These are phyloP conservation scores for Amphipyra berbera DNA, from an alignment of 2,888 invertebrate genomes.

Conservation along the genomic window DNA sequence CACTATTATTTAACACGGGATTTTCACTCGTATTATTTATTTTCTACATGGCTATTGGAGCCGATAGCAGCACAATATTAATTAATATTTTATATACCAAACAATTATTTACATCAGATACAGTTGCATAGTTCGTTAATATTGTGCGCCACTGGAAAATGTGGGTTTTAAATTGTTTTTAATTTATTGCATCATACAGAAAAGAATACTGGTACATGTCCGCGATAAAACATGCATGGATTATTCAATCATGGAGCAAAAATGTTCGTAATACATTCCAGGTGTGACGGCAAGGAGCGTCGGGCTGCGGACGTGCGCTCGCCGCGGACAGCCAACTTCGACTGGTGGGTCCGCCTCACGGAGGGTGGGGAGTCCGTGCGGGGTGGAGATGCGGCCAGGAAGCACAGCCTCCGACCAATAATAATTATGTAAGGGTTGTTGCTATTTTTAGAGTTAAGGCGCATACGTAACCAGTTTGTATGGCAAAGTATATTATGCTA, in stretches of 20 bases:
- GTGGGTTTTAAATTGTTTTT: slow-evolving; percentile 10
- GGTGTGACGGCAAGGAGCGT: slow-evolving; percentile 40
- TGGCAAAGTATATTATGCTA: slow-evolving; percentile 66
- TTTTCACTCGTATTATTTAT: slow-evolving; percentile 46
- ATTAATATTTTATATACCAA: slow-evolving; percentile 17
- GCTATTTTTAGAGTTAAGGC: slow-evolving; percentile 83
- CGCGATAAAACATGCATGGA: slow-evolving; percentile 31
- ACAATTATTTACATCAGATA: slow-evolving; percentile 32
- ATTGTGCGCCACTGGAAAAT: slow-evolving; percentile 26
- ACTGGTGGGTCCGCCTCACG: slow-evolving; percentile 65
- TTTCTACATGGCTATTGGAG: slow-evolving; percentile 27
- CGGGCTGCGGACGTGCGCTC: slow-evolving; percentile 60
- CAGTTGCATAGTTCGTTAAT: slow-evolving; percentile 28
- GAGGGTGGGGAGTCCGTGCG: slow-evolving; percentile 58
- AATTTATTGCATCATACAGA: slow-evolving; percentile 17
- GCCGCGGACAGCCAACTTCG: slow-evolving; percentile 65
- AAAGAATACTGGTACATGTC: slow-evolving; percentile 16
- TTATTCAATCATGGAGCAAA: slow-evolving; percentile 27
- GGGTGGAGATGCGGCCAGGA: slow-evolving; percentile 66
- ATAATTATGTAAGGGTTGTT: slow-evolving; percentile 85
- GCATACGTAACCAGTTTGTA: slow-evolving; percentile 72
- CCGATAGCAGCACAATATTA: slow-evolving; percentile 34
- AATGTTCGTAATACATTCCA: slow-evolving; percentile 60
- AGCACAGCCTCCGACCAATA: slow-evolving; percentile 85
- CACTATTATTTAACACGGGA: slow-evolving; percentile 52